Conservation (phyloP, 2,888 invertebrate species). For the Nephrotoma guestfalica region DNA sequence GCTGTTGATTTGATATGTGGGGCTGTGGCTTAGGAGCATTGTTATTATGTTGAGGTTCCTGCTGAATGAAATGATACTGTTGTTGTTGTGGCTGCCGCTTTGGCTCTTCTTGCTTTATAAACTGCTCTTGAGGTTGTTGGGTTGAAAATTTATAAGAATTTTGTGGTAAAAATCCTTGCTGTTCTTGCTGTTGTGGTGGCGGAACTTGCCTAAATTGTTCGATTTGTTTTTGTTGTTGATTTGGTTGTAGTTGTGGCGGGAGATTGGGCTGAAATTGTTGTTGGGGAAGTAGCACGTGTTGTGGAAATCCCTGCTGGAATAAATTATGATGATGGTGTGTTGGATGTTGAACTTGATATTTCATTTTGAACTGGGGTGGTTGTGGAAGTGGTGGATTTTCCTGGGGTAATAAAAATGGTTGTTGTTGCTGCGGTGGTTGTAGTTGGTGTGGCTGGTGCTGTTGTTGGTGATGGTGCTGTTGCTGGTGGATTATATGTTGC, state of each 20-base stretch:
- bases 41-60: slow-evolving; percentile 3
- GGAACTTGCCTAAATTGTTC: slow-evolving; percentile 26
- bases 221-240: slow-evolving; percentile 8
- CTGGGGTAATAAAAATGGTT: slow-evolving; percentile 25
- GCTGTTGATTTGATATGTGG: slow-evolving; percentile 5
- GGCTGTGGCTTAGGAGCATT: slow-evolving; percentile 15
- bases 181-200: slow-evolving; percentile 16
- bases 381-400: slow-evolving; percentile 22
- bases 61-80: slow-evolving; percentile 8
- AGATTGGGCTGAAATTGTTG: slow-evolving; percentile 19
- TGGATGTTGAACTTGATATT: background rate
- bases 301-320: slow-evolving; percentile 14
- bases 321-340: slow-evolving; percentile 15
- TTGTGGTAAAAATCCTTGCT: slow-evolving; percentile 19
- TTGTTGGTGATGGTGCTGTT: background rate
- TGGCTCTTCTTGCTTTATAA: background rate
- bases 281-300: background rate
- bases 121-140: slow-evolving; percentile 15
- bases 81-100: background rate
- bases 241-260: slow-evolving; percentile 19
- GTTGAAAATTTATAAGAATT: slow-evolving; percentile 14
- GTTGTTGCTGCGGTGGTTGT: background rate
- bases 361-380: background rate
- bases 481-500: background rate
- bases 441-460: background rate